Evolutionary conservation across 2,113 vertebrate species (phyloP), one percentile per base, ranked within the genome.

Genomic region (Elephantulus edwardii): DNA sequence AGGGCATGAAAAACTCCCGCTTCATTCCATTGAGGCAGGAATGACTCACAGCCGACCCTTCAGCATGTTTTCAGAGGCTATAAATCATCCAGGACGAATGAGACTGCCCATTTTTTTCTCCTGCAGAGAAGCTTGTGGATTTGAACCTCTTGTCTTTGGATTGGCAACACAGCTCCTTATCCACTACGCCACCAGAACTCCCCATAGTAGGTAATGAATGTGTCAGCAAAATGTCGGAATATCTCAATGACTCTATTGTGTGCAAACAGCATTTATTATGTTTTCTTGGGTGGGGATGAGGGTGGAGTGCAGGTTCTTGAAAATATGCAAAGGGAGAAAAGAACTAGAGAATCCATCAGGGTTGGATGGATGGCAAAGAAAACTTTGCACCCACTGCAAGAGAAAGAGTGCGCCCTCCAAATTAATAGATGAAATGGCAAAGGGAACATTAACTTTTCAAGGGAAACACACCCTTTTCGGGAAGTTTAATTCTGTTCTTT

Each of bases 211-310:
- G n/a, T n/a, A n/a, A n/a, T n/a, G n/a, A n/a, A n/a, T n/a, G n/a
- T n/a, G n/a, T n/a, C n/a, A n/a, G n/a, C n/a, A n/a, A n/a, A n/a
- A n/a, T n/a, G n/a, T n/a, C n/a, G n/a, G n/a, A n/a, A n/a, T n/a
- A n/a, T n/a, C n/a, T n/a, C n/a, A n/a, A 50, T 3, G 42, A 2
- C 48, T 3, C 0, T 1, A 11, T 30, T 5, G 0, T 0, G 13
- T 8, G 58, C 13, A 4, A 33, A 66, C 44, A 26, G 40, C 44
- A 0, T 0, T 4, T 14, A 44, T 13, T 12, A 0, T 6, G 50
- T 2, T 4, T 10, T 28, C 42, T 71, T 40, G n/a, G n/a, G n/a
- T n/a, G n/a, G n/a, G n/a, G n/a, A n/a, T 0, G 4, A 9, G 77
- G 1, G 9, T 28, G 19, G 6, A 30, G 44, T 0, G 14, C 1